Base-by-base conservation (phyloP, 1,140 invertebrate species). In the Thrips palmi region DNA sequence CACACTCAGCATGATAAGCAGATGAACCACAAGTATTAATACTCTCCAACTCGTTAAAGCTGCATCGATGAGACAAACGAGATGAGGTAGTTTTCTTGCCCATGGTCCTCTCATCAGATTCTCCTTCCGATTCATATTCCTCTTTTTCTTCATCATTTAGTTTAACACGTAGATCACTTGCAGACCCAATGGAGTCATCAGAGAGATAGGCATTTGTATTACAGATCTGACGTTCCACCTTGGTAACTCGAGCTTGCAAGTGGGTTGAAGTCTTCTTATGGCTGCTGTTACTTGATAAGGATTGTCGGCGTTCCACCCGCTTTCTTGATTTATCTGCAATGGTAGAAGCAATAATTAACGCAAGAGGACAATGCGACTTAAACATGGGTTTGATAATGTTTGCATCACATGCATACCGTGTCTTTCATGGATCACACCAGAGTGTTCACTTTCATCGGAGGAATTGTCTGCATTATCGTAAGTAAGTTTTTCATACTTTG, bases 401-500 rank as follows among this genome's bases (percentile, higher is more conserved):
- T 27, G 7, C 7, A 27, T 27, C 7, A 8, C 24, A 27, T 27
- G 7, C 24, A 7, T 7, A 8, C 24, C 12, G 12, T 27, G 7
- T 27, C 7, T 27, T 27, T 27, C 12, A 27, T 7, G 24, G 12
- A 12, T 8, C 12, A 12, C 24, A 8, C 7, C 7, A 27, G 12
- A 27, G 7, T 12, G 12, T 27, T 21, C 31, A 42, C 44, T 47
- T 39, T 56, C 59, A 40, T 73, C 70, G 2, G 71, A 72, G 14
- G 69, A 73, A 4, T 67, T 52, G 40, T 70, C 74, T 40, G 58
- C 58, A 0, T 52, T 52, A 33, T 63, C 64, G 44, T 63, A 63
- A 2, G 65, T 63, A n/a, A 81, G 53, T 49, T 81, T 82, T 45
- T 80, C 77, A 47, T 81, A 82, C 45, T 80, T 81, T n/a, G 76